phyloP scores from a whole-genome alignment of 1,140 invertebrate genomes.

The Sitophilus oryzae region DNA sequence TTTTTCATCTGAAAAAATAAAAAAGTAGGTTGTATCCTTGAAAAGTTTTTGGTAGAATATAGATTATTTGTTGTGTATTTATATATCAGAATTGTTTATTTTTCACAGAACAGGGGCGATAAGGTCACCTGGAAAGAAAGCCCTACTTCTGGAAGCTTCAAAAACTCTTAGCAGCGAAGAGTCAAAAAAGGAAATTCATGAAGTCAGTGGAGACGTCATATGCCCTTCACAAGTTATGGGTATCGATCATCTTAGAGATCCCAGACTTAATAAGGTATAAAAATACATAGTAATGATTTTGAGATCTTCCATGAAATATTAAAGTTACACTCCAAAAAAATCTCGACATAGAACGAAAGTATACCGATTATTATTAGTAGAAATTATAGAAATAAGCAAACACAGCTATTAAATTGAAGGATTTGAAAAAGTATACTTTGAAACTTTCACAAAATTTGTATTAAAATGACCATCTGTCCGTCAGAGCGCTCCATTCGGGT shows the following conservation, averaged over 20 bases:
- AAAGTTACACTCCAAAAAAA: background rate
- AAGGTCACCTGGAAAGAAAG: background rate
- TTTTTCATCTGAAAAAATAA: too few relatives aligned
- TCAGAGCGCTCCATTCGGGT: too few relatives aligned
- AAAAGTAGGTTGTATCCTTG: too few relatives aligned
- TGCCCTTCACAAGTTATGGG: constrained; percentile 64
- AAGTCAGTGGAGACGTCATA: constrained; percentile 52
- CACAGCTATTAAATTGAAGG: too few relatives aligned
- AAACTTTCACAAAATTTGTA: too few relatives aligned
- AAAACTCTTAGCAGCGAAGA: constrained; percentile 10
- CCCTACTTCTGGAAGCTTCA: background rate
- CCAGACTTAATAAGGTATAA: constrained; percentile 73
- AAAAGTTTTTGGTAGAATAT: too few relatives aligned
- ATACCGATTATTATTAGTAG: too few relatives aligned
- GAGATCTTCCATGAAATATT: background rate
- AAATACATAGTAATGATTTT: constrained; percentile 24
- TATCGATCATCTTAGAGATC: constrained; percentile 77
- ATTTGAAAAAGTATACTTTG: too few relatives aligned
- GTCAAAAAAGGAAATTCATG: constrained; percentile 29
- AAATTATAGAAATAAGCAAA: too few relatives aligned
- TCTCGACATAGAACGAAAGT: background rate
- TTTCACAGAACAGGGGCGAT: background rate
- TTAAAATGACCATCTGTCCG: too few relatives aligned
- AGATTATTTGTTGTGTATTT: too few relatives aligned
- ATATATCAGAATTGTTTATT: too few relatives aligned